Evolutionary conservation across 2,888 invertebrate species (phyloP), one percentile per base, ranked within the genome.

Genomic region (Elmis aenea): DNA sequence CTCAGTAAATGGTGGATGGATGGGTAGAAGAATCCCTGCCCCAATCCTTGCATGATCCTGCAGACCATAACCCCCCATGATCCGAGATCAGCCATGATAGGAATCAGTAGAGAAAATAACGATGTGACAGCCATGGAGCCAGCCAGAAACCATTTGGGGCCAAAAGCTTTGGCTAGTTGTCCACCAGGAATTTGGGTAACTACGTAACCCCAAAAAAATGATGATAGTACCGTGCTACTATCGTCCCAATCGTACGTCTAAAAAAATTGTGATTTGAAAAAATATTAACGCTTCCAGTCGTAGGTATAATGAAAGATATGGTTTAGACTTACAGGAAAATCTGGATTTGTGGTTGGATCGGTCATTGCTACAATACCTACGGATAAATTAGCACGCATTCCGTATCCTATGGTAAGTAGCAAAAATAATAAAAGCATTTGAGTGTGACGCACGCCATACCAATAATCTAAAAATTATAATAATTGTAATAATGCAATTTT

Each of bases 181-280:
- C 84, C 82, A 0, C 78, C 77, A 0, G 82, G 81, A 1, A 86
- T 65, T 64, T 87, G 87, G 13, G 82, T 77, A 3, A 81, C 48
- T 2, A 83, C 73, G 58, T 87, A 87, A 1, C 86, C 86, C 83
- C 84, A 83, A 63, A 86, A 85, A 63, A 86, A 87, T 0, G 85
- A 81, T 5, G 84, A 84, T 8, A 85, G 66, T 18, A 85, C 73
- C 34, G 78, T 54, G 5, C 74, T 72, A 5, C 66, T 56, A 34
- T 71, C 62, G 8, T 65, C 56, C 82, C 82, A 82, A 2, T 74
- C 46, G 57, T 66, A 80, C 49, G 62, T 57, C 74, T 76, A 8
- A 50, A 18, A 18, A 6, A 8, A 18, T 5, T 8, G 18, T 6
- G 18, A 8, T 18, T 18, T 18, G 5, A 18, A 8, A 18, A 18